Evolutionary conservation across 1,140 invertebrate genomes (phyloP).

Genomic region (Cryptotermes secundus): DNA sequence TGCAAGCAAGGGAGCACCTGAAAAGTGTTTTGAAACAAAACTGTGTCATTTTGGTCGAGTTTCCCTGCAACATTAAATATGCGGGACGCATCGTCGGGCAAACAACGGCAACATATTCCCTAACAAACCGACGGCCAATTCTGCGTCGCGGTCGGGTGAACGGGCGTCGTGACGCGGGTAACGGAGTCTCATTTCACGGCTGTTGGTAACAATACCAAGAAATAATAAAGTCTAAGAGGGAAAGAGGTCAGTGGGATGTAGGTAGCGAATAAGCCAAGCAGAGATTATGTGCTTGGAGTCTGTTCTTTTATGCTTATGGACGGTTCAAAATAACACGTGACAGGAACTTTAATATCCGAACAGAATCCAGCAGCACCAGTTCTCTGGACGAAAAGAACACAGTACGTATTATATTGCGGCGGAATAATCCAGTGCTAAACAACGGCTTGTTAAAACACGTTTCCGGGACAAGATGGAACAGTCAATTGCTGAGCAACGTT

Average conservation of each 20-base stretch:
- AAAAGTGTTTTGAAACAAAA: too few relatives aligned
- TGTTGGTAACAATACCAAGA: not conserved
- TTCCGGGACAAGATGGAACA: too few relatives aligned
- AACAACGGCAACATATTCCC: not conserved
- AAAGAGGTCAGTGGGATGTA: not conserved
- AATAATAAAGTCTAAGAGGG: not conserved
- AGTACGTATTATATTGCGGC: too few relatives aligned
- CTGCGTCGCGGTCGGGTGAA: not conserved
- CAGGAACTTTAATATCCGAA: too few relatives aligned
- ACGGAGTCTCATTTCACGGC: slow-evolving; percentile 3
- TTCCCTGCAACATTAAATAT: not conserved
- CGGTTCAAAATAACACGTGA: not conserved
- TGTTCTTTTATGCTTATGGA: not conserved
- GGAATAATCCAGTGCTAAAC: too few relatives aligned
- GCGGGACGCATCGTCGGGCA: not conserved
- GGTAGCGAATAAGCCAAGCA: not conserved
- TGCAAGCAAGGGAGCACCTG: too few relatives aligned
- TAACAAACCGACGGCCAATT: slow-evolving; percentile 14
- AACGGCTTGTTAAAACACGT: too few relatives aligned
- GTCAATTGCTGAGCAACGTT: too few relatives aligned
- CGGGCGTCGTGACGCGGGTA: not conserved
- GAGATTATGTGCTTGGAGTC: not conserved
- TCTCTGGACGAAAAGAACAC: too few relatives aligned
- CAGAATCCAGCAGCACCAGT: too few relatives aligned
- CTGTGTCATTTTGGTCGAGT: too few relatives aligned